Conservation (phyloP, 2,113 vertebrate genomes). For the Labeo catla region DNA sequence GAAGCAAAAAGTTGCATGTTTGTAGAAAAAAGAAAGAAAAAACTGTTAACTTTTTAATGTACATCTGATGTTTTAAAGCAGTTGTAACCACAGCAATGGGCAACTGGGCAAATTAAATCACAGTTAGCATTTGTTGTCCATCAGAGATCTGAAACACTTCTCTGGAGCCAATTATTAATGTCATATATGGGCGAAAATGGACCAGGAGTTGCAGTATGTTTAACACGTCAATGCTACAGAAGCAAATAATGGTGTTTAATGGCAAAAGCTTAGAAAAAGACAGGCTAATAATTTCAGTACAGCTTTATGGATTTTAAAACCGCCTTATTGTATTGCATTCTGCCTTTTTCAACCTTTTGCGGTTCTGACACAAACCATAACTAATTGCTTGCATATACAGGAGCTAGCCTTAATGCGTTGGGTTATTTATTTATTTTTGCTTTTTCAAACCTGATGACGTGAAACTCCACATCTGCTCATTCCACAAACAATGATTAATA, state of each 20-base stretch:
- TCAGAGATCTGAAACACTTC: conserved; percentile 5
- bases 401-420: conserved; percentile 6
- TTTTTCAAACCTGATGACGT: conserved; percentile 38
- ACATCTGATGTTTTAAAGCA: background rate
- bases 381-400: conserved; percentile 20
- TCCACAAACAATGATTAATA: conserved; percentile 73
- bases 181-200: conserved; percentile 11
- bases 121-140: background rate
- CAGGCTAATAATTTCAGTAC: conserved; percentile 16
- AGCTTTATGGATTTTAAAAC: conserved; percentile 31
- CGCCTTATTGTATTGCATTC: conserved; percentile 1
- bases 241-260: conserved; percentile 23
- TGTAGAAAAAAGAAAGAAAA: no score
- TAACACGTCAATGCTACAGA: background rate
- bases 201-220: background rate
- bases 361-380: conserved; percentile 31
- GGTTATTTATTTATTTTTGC: conserved; percentile 12
- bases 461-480: conserved; percentile 54
- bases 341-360: conserved; percentile 6
- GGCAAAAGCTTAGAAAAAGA: conserved; percentile 11
- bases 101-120: background rate
- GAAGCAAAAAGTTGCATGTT: no score
- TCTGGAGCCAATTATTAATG: conserved; percentile 2
- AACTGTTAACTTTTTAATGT: no score
- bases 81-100: background rate